phyloP scores from a whole-genome alignment of 2,113 vertebrate genomes.

The Rhegmatorhina hoffmannsi region DNA sequence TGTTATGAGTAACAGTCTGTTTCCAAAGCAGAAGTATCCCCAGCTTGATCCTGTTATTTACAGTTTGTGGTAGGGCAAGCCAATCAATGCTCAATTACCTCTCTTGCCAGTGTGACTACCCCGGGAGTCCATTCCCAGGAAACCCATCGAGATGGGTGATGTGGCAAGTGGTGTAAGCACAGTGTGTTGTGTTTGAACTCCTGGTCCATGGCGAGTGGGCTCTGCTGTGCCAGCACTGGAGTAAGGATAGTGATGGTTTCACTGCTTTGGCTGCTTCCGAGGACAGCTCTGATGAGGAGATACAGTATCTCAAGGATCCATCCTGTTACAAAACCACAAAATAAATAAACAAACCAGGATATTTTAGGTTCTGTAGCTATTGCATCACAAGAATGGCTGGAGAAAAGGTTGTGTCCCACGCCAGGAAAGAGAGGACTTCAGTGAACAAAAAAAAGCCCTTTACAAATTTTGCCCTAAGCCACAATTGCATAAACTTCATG shows the following conservation, averaged over 20 bases:
- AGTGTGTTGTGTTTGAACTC: background rate
- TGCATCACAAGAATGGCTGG: background rate
- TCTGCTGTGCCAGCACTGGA: background rate
- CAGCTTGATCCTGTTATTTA: accelerated
- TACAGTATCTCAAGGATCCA: background rate
- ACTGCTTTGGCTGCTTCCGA: background rate
- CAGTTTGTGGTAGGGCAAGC: background rate
- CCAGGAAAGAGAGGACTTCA: background rate
- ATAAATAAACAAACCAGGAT: slow-evolving; percentile 11
- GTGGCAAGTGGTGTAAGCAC: background rate
- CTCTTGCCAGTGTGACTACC: accelerated
- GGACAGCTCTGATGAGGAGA: background rate
- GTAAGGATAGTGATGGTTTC: background rate
- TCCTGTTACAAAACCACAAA: background rate
- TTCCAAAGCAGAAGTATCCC: background rate
- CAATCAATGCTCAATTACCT: background rate
- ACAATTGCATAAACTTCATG: background rate
- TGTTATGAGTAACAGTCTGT: background rate
- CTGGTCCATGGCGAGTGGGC: accelerated
- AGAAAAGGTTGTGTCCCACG: accelerated
- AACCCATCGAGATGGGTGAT: accelerated
- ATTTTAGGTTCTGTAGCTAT: background rate
- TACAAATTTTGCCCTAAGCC: background rate
- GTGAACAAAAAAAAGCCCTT: background rate
- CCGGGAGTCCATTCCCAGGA: accelerated